Percentiles rank a stretch among this genome's conserved stretches.
Evolutionary conservation across 2,888 invertebrate species (phyloP).

Genomic region (Oligia latruncula): DNA sequence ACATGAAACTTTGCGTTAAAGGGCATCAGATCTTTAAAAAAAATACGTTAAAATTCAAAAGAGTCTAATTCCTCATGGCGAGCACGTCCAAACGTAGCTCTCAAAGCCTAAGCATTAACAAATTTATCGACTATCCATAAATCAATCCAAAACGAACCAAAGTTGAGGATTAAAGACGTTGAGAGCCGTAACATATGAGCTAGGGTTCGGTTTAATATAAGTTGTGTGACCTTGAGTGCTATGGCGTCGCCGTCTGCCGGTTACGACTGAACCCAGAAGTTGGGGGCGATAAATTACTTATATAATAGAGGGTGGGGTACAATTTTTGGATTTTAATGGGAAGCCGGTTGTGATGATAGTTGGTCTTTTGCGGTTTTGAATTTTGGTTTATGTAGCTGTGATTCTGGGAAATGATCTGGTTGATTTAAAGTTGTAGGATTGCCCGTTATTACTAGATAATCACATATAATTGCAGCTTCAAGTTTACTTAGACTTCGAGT

Average conservation of each 20-base stretch:
- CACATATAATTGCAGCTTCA: background rate
- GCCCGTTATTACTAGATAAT: background rate
- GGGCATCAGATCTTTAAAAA: background rate
- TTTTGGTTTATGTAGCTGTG: background rate
- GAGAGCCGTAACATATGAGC: slow-evolving; percentile 55
- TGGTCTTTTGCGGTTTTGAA: background rate
- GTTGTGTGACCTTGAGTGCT: slow-evolving; percentile 61
- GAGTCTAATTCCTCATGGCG: background rate
- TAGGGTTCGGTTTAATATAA: slow-evolving; percentile 65
- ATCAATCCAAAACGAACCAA: slow-evolving; percentile 60
- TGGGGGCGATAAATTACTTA: slow-evolving; percentile 67
- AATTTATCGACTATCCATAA: slow-evolving; percentile 55
- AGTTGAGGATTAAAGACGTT: slow-evolving; percentile 62
- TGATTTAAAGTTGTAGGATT: background rate
- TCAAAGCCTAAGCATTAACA: slow-evolving; percentile 11
- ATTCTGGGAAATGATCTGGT: background rate
- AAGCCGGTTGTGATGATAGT: slow-evolving; percentile 32
- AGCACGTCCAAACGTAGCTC: background rate
- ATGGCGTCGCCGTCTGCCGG: slow-evolving; percentile 62
- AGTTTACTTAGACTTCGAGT: background rate
- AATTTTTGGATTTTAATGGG: slow-evolving; percentile 59
- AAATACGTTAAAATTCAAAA: background rate
- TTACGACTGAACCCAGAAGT: slow-evolving; percentile 68
- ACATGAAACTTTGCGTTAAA: too few species aligned
- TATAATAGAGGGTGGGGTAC: slow-evolving; percentile 58